A percentile compares a stretch with the other conserved stretches of the same genome.
Conservation (phyloP, 2,797 vertebrate species). For the Heliangelus exortis region DNA sequence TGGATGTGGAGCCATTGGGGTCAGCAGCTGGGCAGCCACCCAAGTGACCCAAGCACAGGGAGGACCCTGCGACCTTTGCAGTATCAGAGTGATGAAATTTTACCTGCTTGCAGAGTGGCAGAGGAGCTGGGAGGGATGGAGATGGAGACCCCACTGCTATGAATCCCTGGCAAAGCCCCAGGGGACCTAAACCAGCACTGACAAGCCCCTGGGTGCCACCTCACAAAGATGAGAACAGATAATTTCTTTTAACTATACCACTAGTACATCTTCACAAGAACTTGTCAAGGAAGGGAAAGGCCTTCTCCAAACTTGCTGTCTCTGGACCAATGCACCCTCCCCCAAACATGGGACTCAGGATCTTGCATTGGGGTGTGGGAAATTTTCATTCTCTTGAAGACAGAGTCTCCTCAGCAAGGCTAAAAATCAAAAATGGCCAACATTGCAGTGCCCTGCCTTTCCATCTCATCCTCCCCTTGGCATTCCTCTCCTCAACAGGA, state of each 20-base stretch:
- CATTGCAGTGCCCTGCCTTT: background rate
- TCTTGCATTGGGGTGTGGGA: rapidly evolving
- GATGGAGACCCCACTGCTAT: background rate
- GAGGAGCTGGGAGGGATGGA: rapidly evolving
- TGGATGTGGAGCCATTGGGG: rapidly evolving
- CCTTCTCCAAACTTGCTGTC: background rate
- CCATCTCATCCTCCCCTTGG: background rate
- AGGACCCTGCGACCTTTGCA: background rate
- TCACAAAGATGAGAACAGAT: background rate
- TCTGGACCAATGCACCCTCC: background rate
- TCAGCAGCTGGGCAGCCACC: background rate
- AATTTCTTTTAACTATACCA: background rate
- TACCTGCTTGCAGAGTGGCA: background rate
- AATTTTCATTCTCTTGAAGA: background rate
- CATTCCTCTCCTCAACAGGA: rapidly evolving
- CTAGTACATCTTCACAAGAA: background rate
- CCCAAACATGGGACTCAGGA: rapidly evolving
- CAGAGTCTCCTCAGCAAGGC: background rate
- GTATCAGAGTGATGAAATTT: background rate
- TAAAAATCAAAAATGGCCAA: rapidly evolving
- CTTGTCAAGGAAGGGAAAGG: background rate
- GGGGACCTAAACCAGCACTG: background rate
- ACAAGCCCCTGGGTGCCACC: background rate
- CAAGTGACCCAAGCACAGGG: background rate
- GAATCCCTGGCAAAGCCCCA: background rate